Percentiles rank a stretch among this genome's conserved stretches.
Conservation (phyloP, 2,797 vertebrate species). For the Lycodopsis pacificus region DNA sequence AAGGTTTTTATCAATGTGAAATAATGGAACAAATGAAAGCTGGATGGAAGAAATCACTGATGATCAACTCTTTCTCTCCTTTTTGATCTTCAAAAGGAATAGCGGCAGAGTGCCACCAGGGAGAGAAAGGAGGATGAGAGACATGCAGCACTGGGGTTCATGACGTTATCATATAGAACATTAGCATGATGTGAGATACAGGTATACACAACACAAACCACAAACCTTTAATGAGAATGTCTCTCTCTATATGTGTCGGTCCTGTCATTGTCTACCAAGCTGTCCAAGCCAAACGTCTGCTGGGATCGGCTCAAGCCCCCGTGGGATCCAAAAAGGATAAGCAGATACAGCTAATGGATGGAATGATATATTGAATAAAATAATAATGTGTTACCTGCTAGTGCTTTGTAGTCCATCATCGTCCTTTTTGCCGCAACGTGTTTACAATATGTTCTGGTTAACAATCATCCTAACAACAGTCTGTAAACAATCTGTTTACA, state of each 20-base stretch:
- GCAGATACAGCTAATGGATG: neutral
- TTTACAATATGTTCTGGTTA: too few species aligned
- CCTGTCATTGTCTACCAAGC: too few species aligned
- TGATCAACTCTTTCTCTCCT: neutral
- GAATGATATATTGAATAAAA: neutral
- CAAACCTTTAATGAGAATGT: neutral
- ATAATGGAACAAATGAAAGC: conserved; percentile 13
- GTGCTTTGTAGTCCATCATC: neutral
- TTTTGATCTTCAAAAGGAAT: conserved; percentile 19
- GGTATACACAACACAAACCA: neutral
- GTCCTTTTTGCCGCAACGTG: too few species aligned
- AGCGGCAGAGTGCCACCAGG: conserved; percentile 1
- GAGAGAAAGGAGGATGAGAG: neutral
- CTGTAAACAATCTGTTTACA: conserved; percentile 10
- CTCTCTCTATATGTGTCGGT: too few species aligned
- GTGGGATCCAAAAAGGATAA: neutral
- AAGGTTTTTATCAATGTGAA: neutral
- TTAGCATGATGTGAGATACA: neutral
- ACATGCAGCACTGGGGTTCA: neutral
- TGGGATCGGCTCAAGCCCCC: too few species aligned
- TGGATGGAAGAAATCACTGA: conserved; percentile 1
- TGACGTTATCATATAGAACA: neutral
- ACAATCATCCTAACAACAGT: neutral
- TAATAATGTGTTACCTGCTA: neutral
- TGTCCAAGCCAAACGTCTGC: too few species aligned